Evolutionary conservation across 1,140 invertebrate species (phyloP).

Genomic region (Drosophila obscura): DNA sequence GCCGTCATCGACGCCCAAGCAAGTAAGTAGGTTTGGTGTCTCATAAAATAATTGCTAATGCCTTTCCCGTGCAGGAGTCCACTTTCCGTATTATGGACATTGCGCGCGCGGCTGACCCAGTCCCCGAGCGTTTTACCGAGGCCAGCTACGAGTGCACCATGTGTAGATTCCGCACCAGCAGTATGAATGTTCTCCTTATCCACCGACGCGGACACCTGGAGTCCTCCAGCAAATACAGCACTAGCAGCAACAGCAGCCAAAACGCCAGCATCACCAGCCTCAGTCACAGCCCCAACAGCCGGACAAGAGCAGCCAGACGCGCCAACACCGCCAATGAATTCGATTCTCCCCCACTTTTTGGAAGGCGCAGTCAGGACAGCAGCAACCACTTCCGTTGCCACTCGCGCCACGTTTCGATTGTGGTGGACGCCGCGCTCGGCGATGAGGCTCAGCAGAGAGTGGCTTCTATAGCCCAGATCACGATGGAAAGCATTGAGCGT

Average conservation of each 20-base stretch:
- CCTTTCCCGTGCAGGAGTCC: constrained; percentile 31
- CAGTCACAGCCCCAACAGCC: not conserved
- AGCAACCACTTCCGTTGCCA: constrained; percentile 46
- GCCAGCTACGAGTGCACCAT: constrained; percentile 46
- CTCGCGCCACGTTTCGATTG: constrained; percentile 63
- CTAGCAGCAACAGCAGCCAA: constrained; percentile 10
- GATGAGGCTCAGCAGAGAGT: constrained; percentile 46
- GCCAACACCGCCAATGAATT: constrained; percentile 40
- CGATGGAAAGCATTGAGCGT: constrained; percentile 60
- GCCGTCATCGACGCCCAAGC: constrained; percentile 7
- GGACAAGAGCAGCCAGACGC: constrained; percentile 28
- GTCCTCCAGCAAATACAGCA: constrained; percentile 27
- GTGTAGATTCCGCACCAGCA: constrained; percentile 62
- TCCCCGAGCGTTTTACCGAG: not conserved
- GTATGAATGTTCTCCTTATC: constrained; percentile 63
- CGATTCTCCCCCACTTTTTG: not conserved
- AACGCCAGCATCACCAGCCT: constrained; percentile 5
- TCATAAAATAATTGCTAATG: not conserved
- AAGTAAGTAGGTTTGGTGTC: constrained; percentile 1
- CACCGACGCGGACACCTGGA: constrained; percentile 56
- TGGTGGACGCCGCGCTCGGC: constrained; percentile 54
- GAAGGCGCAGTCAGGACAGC: constrained; percentile 5
- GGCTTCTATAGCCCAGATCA: constrained; percentile 43
- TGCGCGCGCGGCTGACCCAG: constrained; percentile 5
- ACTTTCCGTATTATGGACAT: constrained; percentile 67